Conservation (phyloP, 2,113 vertebrate genomes). For the Porphyrio hochstetteri region DNA sequence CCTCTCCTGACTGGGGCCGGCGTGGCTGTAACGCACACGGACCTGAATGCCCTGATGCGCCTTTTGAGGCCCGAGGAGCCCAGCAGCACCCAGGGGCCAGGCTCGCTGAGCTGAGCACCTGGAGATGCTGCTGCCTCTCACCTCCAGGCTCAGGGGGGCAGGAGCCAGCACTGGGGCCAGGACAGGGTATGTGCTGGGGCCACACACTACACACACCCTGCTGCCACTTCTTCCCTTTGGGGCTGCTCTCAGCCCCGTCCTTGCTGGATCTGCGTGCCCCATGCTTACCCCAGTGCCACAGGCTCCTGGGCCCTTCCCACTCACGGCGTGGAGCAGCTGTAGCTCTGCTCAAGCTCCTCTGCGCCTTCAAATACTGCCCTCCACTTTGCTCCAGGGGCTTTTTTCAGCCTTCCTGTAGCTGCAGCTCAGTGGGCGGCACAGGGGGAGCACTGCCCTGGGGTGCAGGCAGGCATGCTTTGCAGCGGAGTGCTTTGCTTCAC, state of each 20-base stretch:
- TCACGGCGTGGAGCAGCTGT: neutral
- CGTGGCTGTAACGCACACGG: neutral
- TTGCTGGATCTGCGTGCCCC: neutral
- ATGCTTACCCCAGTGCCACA: neutral
- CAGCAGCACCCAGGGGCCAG: neutral
- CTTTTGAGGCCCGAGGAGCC: neutral
- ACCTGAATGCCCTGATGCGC: rapidly evolving
- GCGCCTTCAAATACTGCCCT: neutral
- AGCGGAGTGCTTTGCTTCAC: neutral
- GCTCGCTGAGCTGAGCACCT: neutral
- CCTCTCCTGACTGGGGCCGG: neutral
- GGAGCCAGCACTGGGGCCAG: neutral
- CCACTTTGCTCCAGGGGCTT: neutral
- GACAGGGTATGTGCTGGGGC: neutral
- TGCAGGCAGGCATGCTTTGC: neutral
- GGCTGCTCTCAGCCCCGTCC: neutral
- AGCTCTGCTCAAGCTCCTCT: neutral
- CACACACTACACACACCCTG: neutral
- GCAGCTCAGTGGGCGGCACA: rapidly evolving
- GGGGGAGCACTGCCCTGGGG: neutral
- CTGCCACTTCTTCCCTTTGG: neutral
- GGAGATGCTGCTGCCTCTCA: neutral
- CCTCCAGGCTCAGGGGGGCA: neutral
- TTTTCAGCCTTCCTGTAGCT: neutral
- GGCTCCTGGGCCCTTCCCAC: rapidly evolving